Evolutionary conservation across 2,113 vertebrate species (phyloP).

Genomic region (Bujurquina vittata): DNA sequence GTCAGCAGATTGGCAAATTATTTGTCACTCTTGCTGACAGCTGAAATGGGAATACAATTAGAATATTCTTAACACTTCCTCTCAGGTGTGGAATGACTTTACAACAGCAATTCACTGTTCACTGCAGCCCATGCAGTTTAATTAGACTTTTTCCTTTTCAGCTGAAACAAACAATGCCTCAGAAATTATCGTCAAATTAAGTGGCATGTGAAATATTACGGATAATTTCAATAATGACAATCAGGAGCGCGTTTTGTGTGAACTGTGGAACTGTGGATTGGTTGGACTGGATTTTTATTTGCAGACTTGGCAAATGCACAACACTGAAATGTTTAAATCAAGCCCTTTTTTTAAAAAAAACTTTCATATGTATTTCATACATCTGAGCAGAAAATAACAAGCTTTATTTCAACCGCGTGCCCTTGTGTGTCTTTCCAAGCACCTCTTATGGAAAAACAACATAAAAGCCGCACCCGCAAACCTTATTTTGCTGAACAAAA

Average conservation of each 20-base stretch:
- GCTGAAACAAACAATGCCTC: slow-evolving; percentile 20
- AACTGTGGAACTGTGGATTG: background rate
- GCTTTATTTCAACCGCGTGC: background rate
- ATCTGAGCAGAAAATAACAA: background rate
- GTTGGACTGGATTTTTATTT: background rate
- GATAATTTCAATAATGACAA: background rate
- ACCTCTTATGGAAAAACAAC: slow-evolving; percentile 18
- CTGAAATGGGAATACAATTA: slow-evolving; percentile 61
- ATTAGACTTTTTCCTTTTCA: slow-evolving; percentile 14
- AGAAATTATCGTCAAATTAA: slow-evolving; percentile 20
- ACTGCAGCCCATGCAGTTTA: slow-evolving; percentile 11
- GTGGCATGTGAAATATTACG: slow-evolving; percentile 2
- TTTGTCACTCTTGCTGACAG: slow-evolving; percentile 38
- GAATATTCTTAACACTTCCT: slow-evolving; percentile 41
- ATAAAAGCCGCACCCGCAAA: background rate
- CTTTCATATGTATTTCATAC: background rate
- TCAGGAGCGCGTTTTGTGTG: background rate
- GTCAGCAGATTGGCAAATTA: slow-evolving; percentile 50
- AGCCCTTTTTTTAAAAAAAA: background rate
- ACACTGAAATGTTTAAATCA: background rate
- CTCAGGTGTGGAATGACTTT: slow-evolving; percentile 44
- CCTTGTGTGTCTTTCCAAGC: slow-evolving; percentile 2
- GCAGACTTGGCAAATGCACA: background rate
- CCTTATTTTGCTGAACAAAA: background rate
- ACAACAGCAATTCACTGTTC: slow-evolving; percentile 26